Percentiles rank a stretch among this genome's conserved stretches.
Conservation (phyloP, 1,140 invertebrate species). For the Antheraea mylitta region DNA sequence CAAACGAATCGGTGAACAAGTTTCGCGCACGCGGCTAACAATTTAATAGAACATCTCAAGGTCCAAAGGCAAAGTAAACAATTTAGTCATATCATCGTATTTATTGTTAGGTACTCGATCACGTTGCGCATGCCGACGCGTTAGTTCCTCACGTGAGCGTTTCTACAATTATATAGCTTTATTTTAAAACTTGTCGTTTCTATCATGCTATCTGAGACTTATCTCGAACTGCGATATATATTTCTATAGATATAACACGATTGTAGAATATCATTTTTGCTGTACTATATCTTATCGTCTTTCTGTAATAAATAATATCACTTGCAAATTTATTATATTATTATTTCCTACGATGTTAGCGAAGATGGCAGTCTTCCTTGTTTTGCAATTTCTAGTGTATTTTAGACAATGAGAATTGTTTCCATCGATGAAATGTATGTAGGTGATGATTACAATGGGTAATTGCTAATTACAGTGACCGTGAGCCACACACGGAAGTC, state of each 20-base stretch:
- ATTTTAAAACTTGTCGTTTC: not conserved
- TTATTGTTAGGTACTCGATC: conserved; percentile 25
- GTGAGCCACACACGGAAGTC: conserved; percentile 63
- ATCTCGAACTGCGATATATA: not conserved
- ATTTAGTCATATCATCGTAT: conserved; percentile 14
- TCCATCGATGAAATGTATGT: not conserved
- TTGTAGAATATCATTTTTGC: conserved; percentile 14
- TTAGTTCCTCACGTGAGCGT: conserved; percentile 36
- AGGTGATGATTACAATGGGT: conserved; percentile 5
- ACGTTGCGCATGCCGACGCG: conserved; percentile 31
- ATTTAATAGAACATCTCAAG: conserved; percentile 21
- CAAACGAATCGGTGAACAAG: conserved; percentile 18
- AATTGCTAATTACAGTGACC: conserved; percentile 33
- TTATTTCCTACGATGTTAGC: not conserved
- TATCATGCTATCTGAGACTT: not conserved
- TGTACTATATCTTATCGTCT: not conserved
- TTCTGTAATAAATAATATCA: not conserved
- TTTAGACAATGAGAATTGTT: not conserved
- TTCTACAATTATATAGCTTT: not conserved
- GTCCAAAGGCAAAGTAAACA: conserved; percentile 33
- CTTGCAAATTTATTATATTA: not conserved
- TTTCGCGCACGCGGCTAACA: conserved; percentile 10
- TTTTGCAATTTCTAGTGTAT: not conserved
- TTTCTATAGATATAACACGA: conserved; percentile 32
- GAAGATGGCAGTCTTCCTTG: not conserved